These are phyloP conservation scores for Orestias chungarensis DNA, from an alignment of 2,797 vertebrate species.

Conservation along the genomic window DNA sequence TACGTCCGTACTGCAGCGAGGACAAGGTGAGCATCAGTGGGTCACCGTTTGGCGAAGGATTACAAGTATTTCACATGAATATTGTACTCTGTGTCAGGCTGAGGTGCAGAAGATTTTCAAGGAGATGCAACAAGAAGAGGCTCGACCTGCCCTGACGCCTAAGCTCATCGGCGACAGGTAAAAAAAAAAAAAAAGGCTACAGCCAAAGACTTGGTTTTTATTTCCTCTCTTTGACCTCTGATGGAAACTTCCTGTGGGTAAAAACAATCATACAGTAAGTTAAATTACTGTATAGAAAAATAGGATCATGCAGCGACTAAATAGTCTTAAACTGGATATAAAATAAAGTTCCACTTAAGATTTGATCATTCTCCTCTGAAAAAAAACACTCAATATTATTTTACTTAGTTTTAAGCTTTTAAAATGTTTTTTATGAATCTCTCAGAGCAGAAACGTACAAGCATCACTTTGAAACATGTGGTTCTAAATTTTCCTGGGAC, in stretches of 20 bases:
- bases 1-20: conserved; percentile 88
- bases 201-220: not conserved
- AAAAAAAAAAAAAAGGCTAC: conserved; percentile 33
- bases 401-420: not conserved
- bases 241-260: not conserved
- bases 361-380: not conserved
- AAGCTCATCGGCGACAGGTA: conserved; percentile 91
- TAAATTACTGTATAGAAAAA: not conserved
- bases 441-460: not conserved
- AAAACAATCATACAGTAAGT: not conserved
- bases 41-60: not conserved
- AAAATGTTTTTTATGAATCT: not conserved
- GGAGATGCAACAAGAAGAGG: conserved; percentile 87
- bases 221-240: not conserved
- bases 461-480: not conserved
- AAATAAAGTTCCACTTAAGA: not conserved
- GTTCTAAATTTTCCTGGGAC: not conserved
- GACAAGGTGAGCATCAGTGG: conserved; percentile 85
- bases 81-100: conserved; percentile 70
- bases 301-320: not conserved
- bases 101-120: conserved; percentile 90
- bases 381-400: not conserved
- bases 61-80: rapidly evolving
- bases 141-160: conserved; percentile 74
- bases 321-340: not conserved